Evolutionary conservation across 2,888 invertebrate genomes (phyloP), one percentile per base, ranked within the genome.

Genomic region (Stegophylla sp.): DNA sequence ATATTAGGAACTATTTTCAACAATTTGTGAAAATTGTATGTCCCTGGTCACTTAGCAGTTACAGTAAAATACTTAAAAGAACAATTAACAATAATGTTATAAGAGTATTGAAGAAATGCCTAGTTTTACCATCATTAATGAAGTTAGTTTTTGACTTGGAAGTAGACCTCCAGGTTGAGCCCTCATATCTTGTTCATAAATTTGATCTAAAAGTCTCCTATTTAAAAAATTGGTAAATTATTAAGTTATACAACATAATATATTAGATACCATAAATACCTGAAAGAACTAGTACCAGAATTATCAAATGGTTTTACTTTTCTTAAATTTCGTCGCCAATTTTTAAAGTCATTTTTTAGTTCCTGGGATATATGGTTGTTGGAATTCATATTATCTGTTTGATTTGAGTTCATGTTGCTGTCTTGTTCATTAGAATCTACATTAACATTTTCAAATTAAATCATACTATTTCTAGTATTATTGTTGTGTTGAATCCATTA

Each of bases 401-500:
- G 69, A 79, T 79, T 69, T 59, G 79, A 79, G 45, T 79, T 79
- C 79, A 79, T 79, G 61, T 79, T 79, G 51, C 79, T 79, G 23
- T 79, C 79, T 79, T 79, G 79, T 7, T 79, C 79, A 41, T 79
- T 79, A 48, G 79, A 79, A 69, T 79, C 79, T 61, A 79, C 17
- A 79, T 79, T 79, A 20, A 71, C 79, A 71, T 79, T 79, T 79
- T 69, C 67, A 77, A 77, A 77, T 12, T 69, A 69, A 20, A 48
- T 69, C 71, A 71, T 69, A 23, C 69, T 69, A 71, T 71, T 79
- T 45, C 71, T 69, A 51, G 61, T n/a, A 23, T 79, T 61, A 79
- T 71, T 79, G 77, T 15, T 69, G 79, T n/a, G 79, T 61, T 71
- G 79, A 79, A 79, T 79, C 79, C 61, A 71, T 61, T 34, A 59